phyloP scores from a whole-genome alignment of 2,797 vertebrate genomes.

The Epinephelus malabaricus region DNA sequence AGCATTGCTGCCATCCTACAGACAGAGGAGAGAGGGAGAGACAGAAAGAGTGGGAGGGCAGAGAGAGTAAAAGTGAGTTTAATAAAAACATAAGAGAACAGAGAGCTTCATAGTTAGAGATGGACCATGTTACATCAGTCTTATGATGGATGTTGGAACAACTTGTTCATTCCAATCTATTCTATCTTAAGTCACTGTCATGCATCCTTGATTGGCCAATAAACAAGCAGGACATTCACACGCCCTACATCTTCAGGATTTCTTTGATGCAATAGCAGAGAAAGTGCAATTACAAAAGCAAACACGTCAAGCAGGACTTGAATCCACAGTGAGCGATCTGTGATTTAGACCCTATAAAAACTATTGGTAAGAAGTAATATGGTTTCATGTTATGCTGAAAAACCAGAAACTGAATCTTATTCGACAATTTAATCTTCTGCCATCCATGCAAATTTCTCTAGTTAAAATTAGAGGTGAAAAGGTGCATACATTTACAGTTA shows the following conservation, averaged over 20 bases:
- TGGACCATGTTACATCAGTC: background rate
- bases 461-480: background rate
- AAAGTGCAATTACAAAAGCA: background rate
- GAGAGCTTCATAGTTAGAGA: slow-evolving; percentile 13
- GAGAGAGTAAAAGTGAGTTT: slow-evolving; percentile 31
- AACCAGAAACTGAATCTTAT: background rate
- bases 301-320: background rate
- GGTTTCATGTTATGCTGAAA: background rate
- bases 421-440: background rate
- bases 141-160: background rate
- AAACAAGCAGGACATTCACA: slow-evolving; percentile 8
- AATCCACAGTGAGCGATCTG: background rate
- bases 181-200: background rate
- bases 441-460: background rate
- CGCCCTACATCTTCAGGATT: background rate
- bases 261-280: too few species aligned
- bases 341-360: background rate
- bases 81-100: slow-evolving; percentile 25
- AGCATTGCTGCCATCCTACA: slow-evolving; percentile 89
- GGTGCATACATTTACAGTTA: background rate
- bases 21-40: slow-evolving; percentile 20
- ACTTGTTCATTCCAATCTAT: slow-evolving; percentile 14
- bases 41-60: background rate
- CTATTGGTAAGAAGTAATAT: background rate
- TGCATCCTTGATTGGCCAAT: slow-evolving; percentile 28